Evolutionary conservation across 1,140 invertebrate genomes (phyloP).

Genomic region (Idris sp.): DNA sequence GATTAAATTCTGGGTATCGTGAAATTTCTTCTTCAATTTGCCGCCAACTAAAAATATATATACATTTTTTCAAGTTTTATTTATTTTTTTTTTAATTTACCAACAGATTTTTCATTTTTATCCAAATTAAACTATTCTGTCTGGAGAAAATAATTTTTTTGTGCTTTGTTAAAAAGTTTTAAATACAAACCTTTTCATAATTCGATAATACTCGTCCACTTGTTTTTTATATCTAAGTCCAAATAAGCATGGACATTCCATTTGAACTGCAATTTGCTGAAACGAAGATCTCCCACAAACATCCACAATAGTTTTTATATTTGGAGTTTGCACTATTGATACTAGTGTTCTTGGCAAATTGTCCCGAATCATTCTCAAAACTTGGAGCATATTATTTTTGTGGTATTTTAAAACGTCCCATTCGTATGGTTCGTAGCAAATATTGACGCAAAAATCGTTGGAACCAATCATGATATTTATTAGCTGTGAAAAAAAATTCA

Average conservation of each 20-base stretch:
- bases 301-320: constrained; percentile 67
- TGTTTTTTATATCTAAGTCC: constrained; percentile 64
- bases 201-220: constrained; percentile 64
- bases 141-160: too few species aligned
- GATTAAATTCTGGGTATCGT: constrained; percentile 77
- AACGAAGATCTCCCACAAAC: constrained; percentile 17
- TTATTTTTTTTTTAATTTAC: neutral
- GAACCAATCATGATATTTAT: constrained; percentile 83
- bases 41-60: constrained; percentile 68
- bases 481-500: constrained; percentile 74
- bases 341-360: constrained; percentile 82
- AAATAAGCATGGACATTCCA: constrained; percentile 80
- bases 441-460: constrained; percentile 82
- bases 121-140: too few species aligned
- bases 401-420: constrained; percentile 75
- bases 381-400: constrained; percentile 75
- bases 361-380: constrained; percentile 78
- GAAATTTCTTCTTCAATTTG: constrained; percentile 68
- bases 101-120: neutral
- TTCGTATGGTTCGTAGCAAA: constrained; percentile 77
- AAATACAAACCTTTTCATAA: constrained; percentile 75
- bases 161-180: too few species aligned
- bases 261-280: constrained; percentile 4
- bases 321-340: constrained; percentile 79
- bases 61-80: too few species aligned